These are phyloP conservation scores for Procambarus clarkii DNA, from an alignment of 1,140 invertebrate genomes.

Conservation along the genomic window DNA sequence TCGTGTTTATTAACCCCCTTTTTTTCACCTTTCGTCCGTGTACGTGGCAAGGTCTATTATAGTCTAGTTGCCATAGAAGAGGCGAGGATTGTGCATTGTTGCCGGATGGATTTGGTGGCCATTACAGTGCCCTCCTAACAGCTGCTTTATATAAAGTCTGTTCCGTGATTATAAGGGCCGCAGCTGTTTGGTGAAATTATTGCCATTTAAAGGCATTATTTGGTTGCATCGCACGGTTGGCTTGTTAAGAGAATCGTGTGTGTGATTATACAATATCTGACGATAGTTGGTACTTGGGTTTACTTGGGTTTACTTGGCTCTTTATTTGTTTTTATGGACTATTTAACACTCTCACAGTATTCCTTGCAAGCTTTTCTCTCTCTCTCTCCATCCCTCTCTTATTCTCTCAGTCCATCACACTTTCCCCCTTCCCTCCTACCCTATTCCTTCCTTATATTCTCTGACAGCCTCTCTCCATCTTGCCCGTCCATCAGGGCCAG, in stretches of 20 bases:
- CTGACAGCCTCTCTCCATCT: background rate
- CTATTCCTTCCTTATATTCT: slow-evolving; percentile 19
- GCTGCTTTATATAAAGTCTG: background rate
- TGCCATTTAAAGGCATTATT: no score
- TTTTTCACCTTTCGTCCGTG: background rate
- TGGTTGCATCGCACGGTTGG: no score
- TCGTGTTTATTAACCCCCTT: slow-evolving; percentile 60
- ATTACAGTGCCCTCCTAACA: slow-evolving; percentile 21
- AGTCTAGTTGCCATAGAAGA: slow-evolving; percentile 13
- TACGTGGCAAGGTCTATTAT: no score
- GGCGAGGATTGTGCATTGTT: background rate
- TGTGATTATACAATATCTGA: no score
- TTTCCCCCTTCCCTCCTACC: no score
- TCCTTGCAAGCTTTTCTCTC: background rate
- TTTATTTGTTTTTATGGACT: no score
- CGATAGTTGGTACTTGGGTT: no score
- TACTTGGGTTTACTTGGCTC: no score
- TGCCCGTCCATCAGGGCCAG: slow-evolving; percentile 28
- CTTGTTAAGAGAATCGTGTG: no score
- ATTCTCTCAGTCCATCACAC: background rate
- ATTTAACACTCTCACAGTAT: no score
- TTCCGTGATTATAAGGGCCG: no score
- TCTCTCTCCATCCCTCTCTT: background rate
- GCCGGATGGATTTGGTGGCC: slow-evolving; percentile 14
- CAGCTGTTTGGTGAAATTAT: no score